Evolutionary conservation across 2,888 invertebrate genomes (phyloP), one percentile per base, ranked within the genome.

Genomic region (Hirtodrosophila duncani): DNA sequence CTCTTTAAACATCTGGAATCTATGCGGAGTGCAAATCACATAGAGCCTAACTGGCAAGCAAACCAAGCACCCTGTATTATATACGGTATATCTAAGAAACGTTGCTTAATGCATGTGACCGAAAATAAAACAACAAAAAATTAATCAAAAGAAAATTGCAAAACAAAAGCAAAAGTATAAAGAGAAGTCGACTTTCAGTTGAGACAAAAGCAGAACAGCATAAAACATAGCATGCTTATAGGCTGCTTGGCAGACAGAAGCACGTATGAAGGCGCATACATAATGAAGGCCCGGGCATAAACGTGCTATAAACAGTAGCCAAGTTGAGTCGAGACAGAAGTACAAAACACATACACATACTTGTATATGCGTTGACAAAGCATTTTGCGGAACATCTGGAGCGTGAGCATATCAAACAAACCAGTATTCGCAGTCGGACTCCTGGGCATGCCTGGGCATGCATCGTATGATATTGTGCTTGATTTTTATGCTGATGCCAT

Each of bases 121-220:
- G 37, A 69, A 75, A 69, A 60, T 42, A 52, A 14, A 20, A 52
- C 10, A 36, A 10, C 20, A 57, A 60, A 65, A 71, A 58, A 61
- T 53, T 62, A 72, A 67, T 80, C 61, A 70, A 69, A 67, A 61
- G 57, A 53, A 71, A 65, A 79, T 69, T 43, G 63, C 46, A 61
- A 65, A 64, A 64, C 62, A 81, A 79, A 62, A 53, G 55, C 60
- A 53, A 45, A 17, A 24, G 18, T 9, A 17, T 41, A 27, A 21
- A 31, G 30, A 41, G 6, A 26, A 49, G 34, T 43, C 20, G 30
- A 30, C 36, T 18, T 36, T 20, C 38, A 44, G 46, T 29, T 29
- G 33, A 51, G 29, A 44, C 26, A 29, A 14, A 45, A 36, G 10
- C 41, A 27, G 52, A 39, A 11, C 17, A 7, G 13, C n/a, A n/a